Evolutionary conservation across 2,113 vertebrate genomes (phyloP).

Genomic region (Leuciscus idus): DNA sequence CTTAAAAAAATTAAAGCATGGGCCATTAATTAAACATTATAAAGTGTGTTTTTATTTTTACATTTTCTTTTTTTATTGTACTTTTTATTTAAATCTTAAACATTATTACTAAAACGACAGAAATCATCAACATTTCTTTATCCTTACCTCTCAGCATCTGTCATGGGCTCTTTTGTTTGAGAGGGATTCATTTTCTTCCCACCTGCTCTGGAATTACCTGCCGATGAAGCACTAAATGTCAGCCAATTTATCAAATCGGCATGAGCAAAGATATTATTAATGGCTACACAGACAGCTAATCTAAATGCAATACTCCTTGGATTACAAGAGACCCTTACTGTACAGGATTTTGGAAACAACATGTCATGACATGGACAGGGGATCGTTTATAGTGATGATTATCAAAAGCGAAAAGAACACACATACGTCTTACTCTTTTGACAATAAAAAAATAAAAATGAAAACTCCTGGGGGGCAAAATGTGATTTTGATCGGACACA

Average conservation of each 20-base stretch:
- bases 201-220: conserved; percentile 56
- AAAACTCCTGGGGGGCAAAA: conserved; percentile 4
- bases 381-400: conserved; percentile 8
- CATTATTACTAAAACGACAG: neutral
- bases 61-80: neutral
- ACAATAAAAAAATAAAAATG: neutral
- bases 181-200: conserved; percentile 37
- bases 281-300: neutral
- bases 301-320: conserved; percentile 2
- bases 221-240: conserved; percentile 56
- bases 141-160: conserved; percentile 67
- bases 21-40: neutral
- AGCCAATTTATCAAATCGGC: conserved; percentile 45
- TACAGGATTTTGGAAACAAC: neutral
- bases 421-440: neutral
- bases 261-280: conserved; percentile 36
- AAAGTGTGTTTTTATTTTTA: neutral
- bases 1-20: neutral
- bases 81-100: neutral
- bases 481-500: neutral
- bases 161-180: conserved; percentile 43
- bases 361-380: neutral
- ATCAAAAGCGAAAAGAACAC: neutral
- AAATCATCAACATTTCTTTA: neutral
- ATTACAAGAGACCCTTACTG: neutral